These are phyloP conservation scores for Arctia plantaginis DNA, from an alignment of 2,888 invertebrate genomes.

Conservation along the genomic window DNA sequence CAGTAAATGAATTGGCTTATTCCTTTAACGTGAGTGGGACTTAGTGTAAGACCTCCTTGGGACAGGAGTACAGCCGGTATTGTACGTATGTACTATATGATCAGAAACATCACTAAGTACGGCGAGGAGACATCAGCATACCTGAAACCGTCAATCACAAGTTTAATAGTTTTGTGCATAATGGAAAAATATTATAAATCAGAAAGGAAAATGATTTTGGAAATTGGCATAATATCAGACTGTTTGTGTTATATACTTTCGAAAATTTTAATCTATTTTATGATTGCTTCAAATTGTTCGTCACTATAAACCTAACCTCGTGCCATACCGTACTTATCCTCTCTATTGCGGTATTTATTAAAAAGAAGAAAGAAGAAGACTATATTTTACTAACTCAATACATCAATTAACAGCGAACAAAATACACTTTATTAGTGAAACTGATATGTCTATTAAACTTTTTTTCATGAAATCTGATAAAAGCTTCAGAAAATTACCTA, in stretches of 20 bases:
- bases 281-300: neutral
- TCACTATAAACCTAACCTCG: neutral
- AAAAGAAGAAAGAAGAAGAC: neutral
- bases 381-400: neutral
- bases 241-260: too few relatives aligned
- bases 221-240: too few relatives aligned
- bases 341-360: neutral
- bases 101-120: too few relatives aligned
- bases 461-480: neutral
- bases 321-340: neutral
- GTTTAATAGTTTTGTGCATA: neutral
- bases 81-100: neutral
- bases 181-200: neutral
- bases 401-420: neutral
- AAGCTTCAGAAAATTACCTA: neutral
- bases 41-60: neutral
- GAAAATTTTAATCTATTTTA: too few relatives aligned
- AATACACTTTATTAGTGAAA: neutral
- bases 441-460: neutral
- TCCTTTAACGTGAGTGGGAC: too few relatives aligned
- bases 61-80: neutral
- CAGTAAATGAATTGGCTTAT: too few relatives aligned
- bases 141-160: neutral
- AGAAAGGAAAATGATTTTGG: neutral
- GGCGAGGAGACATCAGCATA: neutral